Conservation (phyloP, 2,113 vertebrate species). For the Laticauda laticaudata region DNA sequence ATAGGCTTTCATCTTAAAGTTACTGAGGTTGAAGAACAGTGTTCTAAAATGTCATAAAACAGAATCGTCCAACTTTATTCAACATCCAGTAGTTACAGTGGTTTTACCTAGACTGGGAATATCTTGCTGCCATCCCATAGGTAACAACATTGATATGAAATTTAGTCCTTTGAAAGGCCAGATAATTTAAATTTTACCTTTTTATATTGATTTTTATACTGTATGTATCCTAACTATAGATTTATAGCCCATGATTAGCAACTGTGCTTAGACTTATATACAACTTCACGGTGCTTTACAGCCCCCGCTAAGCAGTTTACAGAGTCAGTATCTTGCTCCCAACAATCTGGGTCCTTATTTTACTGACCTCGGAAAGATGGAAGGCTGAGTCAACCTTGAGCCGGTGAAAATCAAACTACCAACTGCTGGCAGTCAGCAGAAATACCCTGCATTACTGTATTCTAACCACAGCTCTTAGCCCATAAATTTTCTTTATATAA, state of each 20-base stretch:
- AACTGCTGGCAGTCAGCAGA: too few species aligned
- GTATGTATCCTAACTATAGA: slow-evolving; percentile 35
- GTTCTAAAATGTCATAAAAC: not conserved
- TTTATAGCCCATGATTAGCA: slow-evolving; percentile 2
- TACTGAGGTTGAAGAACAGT: not conserved
- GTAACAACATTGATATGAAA: not conserved
- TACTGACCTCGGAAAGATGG: too few species aligned
- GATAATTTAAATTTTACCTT: not conserved
- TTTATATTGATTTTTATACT: not conserved
- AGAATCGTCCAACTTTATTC: not conserved
- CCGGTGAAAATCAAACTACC: too few species aligned
- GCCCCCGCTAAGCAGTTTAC: too few species aligned
- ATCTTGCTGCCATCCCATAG: not conserved
- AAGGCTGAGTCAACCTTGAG: too few species aligned
- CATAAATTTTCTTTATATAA: not conserved
- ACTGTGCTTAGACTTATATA: too few species aligned
- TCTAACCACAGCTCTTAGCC: not conserved
- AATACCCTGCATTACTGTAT: too few species aligned
- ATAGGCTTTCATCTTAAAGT: too few species aligned
- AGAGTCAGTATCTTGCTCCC: too few species aligned
- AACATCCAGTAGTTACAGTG: not conserved
- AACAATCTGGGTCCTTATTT: too few species aligned
- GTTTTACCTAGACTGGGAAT: not conserved
- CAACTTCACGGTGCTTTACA: too few species aligned
- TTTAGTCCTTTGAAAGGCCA: not conserved